A percentile compares a stretch with the other conserved stretches of the same genome.
These are phyloP conservation scores for Plagiodera versicolora DNA, from an alignment of 2,888 invertebrate genomes.

Conservation along the genomic window DNA sequence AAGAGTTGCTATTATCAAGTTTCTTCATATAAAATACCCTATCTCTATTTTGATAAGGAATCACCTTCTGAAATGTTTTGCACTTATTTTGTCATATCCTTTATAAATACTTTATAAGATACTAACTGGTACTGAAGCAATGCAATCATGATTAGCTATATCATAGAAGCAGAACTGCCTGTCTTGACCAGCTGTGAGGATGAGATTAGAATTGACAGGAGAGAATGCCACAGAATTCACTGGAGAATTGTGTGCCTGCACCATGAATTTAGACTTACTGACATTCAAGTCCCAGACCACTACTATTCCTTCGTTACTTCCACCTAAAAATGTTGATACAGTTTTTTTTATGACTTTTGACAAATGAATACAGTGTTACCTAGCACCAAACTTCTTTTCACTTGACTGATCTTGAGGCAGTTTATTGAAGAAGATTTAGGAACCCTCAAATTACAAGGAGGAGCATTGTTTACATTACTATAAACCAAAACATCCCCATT, in stretches of 20 bases:
- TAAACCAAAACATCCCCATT: conserved; percentile 49
- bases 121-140: conserved; percentile 35
- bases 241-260: conserved; percentile 59
- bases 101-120: no score
- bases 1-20: no score
- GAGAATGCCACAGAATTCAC: conserved; percentile 63
- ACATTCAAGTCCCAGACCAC: conserved; percentile 51
- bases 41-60: no score
- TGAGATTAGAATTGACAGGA: conserved; percentile 59
- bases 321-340: conserved; percentile 31
- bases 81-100: no score
- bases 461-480: conserved; percentile 43
- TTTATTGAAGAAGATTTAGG: conserved; percentile 48
- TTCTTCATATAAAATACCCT: no score
- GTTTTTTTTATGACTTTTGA: no score
- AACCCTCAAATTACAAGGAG: conserved; percentile 43
- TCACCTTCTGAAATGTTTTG: no score
- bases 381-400: conserved; percentile 46
- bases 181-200: conserved; percentile 62
- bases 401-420: conserved; percentile 44
- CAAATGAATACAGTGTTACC: no score
- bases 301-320: conserved; percentile 51
- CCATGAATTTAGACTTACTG: conserved; percentile 42
- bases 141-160: conserved; percentile 53
- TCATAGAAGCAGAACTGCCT: conserved; percentile 62